Percentiles rank a stretch among this genome's conserved stretches.
Conservation (phyloP, 2,888 invertebrate species). For the Drosophila trichaetosa region DNA sequence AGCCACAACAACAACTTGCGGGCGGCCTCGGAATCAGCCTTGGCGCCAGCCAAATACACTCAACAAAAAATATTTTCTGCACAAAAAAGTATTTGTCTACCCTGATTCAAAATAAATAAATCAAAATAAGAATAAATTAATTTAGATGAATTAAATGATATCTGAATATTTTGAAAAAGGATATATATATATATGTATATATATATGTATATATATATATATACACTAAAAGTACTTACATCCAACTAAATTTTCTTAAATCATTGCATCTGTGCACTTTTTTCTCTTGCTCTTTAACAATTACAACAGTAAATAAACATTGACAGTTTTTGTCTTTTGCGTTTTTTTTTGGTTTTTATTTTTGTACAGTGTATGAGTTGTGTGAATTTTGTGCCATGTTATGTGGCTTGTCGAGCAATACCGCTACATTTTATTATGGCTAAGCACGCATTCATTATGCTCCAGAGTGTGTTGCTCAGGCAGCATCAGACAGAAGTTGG, state of each 20-base stretch:
- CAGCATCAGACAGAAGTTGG: conserved; percentile 1
- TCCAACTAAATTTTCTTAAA: not conserved
- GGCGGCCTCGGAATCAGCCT: conserved; percentile 21
- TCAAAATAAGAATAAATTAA: not conserved
- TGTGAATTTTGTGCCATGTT: conserved; percentile 51
- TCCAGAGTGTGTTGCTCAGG: conserved; percentile 6
- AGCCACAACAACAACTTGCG: conserved; percentile 33
- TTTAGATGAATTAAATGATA: not conserved
- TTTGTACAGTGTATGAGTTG: conserved; percentile 24
- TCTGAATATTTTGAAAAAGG: not conserved
- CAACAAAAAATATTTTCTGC: not conserved
- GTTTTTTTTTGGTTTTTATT: not conserved
- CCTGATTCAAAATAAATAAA: not conserved
- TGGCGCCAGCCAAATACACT: conserved; percentile 11
- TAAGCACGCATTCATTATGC: conserved; percentile 76
- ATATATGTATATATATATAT: not conserved
- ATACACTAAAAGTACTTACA: not conserved
- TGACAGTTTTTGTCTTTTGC: not conserved
- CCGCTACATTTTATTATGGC: conserved; percentile 77
- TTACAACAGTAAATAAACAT: not conserved
- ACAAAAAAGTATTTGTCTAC: not conserved
- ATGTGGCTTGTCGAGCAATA: conserved; percentile 58
- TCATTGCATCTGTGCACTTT: not conserved
- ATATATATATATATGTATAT: not conserved
- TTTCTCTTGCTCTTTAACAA: not conserved